Conservation (phyloP, 2,113 vertebrate genomes). For the Pipa parva region DNA sequence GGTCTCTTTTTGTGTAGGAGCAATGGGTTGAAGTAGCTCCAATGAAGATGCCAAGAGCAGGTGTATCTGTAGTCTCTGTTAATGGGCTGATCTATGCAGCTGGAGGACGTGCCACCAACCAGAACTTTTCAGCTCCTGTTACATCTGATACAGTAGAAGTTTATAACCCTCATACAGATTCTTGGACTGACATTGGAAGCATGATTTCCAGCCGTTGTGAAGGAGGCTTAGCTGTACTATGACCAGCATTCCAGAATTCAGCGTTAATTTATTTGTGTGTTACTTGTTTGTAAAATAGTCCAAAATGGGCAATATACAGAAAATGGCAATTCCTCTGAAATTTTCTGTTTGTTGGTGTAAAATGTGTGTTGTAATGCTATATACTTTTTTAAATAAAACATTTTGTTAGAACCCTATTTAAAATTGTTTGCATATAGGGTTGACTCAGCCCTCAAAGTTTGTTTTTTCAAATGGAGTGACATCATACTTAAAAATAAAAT, state of each 20-base stretch:
- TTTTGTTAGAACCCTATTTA: too few relatives aligned
- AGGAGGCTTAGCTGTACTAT: constrained; percentile 87
- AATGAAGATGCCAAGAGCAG: constrained; percentile 84
- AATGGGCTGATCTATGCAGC: constrained; percentile 89
- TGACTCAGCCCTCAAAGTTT: too few relatives aligned
- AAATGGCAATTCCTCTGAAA: too few relatives aligned
- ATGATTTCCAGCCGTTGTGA: constrained; percentile 98
- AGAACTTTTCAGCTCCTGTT: constrained; percentile 87
- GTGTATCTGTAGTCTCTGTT: constrained; percentile 83
- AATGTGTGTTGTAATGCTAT: too few relatives aligned
- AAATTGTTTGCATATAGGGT: too few relatives aligned
- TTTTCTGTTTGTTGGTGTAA: too few relatives aligned
- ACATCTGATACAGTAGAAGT: constrained; percentile 94
- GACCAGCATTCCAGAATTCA: constrained; percentile 44
- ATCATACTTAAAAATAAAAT: too few relatives aligned
- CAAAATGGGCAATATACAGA: too few relatives aligned
- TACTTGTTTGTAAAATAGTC: too few relatives aligned
- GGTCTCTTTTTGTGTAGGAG: constrained; percentile 72
- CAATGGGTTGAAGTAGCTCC: constrained; percentile 89
- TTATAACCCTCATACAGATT: constrained; percentile 91
- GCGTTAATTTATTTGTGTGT: too few relatives aligned
- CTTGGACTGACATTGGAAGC: constrained; percentile 91
- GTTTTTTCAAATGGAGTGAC: too few relatives aligned
- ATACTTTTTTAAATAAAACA: too few relatives aligned
- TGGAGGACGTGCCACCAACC: constrained; percentile 81